phyloP scores from a whole-genome alignment of 2,113 vertebrate genomes.

The Fulmarus glacialis region DNA sequence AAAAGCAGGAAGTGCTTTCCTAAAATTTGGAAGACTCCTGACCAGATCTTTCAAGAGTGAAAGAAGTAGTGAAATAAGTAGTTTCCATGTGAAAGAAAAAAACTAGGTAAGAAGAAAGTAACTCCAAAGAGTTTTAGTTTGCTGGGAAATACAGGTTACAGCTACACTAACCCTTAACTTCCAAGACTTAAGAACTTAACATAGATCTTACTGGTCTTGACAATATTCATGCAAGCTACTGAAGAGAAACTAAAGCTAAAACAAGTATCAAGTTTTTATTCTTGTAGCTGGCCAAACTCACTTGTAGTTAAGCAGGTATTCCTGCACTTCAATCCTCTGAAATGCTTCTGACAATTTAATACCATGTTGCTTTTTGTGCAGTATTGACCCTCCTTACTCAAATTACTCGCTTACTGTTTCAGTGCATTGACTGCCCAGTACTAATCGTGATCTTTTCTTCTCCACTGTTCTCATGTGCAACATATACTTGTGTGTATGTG shows the following conservation, averaged over 20 bases:
- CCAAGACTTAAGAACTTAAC: neutral
- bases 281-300: neutral
- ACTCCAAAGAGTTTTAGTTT: neutral
- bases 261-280: neutral
- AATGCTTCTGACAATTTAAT: neutral
- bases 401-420: neutral
- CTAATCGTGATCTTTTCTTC: neutral
- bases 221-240: neutral
- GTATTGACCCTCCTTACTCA: neutral
- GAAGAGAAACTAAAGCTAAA: neutral
- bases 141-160: neutral
- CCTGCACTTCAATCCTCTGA: neutral
- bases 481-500: neutral
- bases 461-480: neutral
- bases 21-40: neutral
- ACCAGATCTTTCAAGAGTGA: neutral
- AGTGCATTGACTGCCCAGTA: neutral
- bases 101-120: neutral
- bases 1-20: neutral
- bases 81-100: neutral
- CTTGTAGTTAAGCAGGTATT: neutral
- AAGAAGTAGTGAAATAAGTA: neutral
- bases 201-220: neutral
- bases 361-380: neutral
- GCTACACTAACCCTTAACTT: neutral